Conservation (phyloP, 1,140 invertebrate genomes). For the Drosophila seguyi region DNA sequence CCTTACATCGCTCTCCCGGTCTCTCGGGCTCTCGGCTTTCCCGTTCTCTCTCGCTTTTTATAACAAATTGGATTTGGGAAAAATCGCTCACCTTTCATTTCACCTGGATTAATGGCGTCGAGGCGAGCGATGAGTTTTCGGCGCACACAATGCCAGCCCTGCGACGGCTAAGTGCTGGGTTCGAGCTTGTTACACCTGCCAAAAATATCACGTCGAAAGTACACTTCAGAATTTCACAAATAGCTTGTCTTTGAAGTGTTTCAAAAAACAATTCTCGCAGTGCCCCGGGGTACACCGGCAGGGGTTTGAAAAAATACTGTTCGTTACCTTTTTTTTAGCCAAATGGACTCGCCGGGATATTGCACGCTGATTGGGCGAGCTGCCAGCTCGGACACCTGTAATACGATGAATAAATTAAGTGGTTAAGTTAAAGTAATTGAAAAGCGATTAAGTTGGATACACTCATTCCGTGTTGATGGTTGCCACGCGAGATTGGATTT, state of each 20-base stretch:
- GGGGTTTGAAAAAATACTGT: slow-evolving; percentile 15
- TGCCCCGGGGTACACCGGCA: slow-evolving; percentile 1
- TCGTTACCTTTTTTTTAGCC: slow-evolving; percentile 32
- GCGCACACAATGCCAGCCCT: slow-evolving; percentile 55
- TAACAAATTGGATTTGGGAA: slow-evolving; percentile 82
- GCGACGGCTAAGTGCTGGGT: slow-evolving; percentile 39
- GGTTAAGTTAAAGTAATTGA: slow-evolving; percentile 79
- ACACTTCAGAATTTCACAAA: too few relatives aligned
- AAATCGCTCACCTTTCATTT: slow-evolving; percentile 82
- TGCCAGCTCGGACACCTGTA: slow-evolving; percentile 79
- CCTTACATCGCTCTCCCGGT: slow-evolving; percentile 1
- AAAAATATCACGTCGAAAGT: slow-evolving; percentile 2
- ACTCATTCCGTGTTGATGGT: slow-evolving; percentile 17
- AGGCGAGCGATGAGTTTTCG: slow-evolving; percentile 48
- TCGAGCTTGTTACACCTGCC: slow-evolving; percentile 17
- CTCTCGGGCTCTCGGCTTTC: slow-evolving; percentile 9
- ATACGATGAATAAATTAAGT: slow-evolving; percentile 81
- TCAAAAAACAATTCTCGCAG: neutral
- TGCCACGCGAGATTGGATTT: slow-evolving; percentile 29
- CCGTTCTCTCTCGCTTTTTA: slow-evolving; percentile 30
- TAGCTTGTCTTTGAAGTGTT: neutral
- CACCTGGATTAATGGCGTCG: slow-evolving; percentile 78
- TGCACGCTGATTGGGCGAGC: slow-evolving; percentile 56
- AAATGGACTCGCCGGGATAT: slow-evolving; percentile 60
- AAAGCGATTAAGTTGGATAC: slow-evolving; percentile 70